phyloP scores from a whole-genome alignment of 2,113 vertebrate species.

The Condylura cristata region DNA sequence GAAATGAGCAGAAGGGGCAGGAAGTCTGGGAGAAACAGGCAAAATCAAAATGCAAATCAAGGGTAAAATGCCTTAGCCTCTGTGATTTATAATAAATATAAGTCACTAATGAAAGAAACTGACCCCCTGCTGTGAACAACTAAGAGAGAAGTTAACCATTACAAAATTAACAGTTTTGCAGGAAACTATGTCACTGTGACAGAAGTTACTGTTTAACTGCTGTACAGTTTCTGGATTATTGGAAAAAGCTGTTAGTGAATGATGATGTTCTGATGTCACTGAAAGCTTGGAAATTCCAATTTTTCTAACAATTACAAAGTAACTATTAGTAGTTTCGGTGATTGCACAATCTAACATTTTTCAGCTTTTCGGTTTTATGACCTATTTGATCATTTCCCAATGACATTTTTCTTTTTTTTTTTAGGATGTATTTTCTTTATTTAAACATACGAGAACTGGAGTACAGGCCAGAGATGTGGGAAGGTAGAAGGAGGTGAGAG shows the following conservation, averaged over 20 bases:
- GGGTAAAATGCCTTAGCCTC: not conserved
- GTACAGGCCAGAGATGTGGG: no score
- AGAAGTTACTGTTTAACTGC: slow-evolving; percentile 77
- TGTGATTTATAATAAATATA: slow-evolving; percentile 22
- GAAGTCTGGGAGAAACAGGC: no score
- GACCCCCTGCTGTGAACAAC: slow-evolving; percentile 61
- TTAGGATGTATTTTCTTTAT: no score
- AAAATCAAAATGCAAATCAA: no score
- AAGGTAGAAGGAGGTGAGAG: no score
- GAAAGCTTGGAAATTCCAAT: not conserved
- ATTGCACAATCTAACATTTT: slow-evolving; percentile 8
- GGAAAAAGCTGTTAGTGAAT: slow-evolving; percentile 24
- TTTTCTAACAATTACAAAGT: not conserved
- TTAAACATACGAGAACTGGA: no score
- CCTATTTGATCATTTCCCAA: slow-evolving; percentile 11
- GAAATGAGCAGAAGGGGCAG: no score
- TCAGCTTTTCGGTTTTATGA: not conserved
- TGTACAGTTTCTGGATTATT: slow-evolving; percentile 41
- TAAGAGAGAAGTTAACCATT: slow-evolving; percentile 76
- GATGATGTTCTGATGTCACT: not conserved
- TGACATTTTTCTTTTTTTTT: no score
- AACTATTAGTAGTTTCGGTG: not conserved
- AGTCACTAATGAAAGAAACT: slow-evolving; percentile 45
- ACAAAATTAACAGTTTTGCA: slow-evolving; percentile 53
- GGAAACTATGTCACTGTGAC: slow-evolving; percentile 68